Evolutionary conservation across 2,113 vertebrate genomes (phyloP).

Genomic region (Pedionomus torquatus): DNA sequence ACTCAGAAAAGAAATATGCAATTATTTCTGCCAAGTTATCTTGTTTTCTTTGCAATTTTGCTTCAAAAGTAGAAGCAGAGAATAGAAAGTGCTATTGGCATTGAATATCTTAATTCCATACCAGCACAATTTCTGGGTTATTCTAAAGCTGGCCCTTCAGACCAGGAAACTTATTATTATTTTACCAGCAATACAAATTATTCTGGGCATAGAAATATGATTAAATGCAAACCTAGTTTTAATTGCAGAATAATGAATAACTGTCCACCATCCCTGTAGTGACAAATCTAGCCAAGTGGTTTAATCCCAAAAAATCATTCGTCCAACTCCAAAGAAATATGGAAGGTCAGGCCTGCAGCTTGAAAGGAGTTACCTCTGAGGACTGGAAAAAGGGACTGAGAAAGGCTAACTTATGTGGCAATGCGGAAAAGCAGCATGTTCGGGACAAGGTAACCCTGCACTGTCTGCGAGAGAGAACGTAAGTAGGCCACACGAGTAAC

Average conservation of each 20-base stretch:
- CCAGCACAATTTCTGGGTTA: not conserved
- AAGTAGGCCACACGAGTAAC: not conserved
- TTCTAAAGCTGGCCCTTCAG: not conserved
- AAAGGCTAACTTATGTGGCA: fast-evolving
- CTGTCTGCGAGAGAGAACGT: not conserved
- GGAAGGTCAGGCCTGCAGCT: not conserved
- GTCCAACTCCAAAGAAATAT: not conserved
- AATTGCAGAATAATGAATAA: not conserved
- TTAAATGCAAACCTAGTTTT: not conserved
- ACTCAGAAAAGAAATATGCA: not conserved
- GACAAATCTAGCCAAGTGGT: not conserved
- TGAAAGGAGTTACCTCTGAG: not conserved
- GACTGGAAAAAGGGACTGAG: not conserved
- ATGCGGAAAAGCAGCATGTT: fast-evolving
- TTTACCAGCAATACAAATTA: not conserved
- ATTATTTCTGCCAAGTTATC: not conserved
- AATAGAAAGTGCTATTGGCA: not conserved
- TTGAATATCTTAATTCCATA: not conserved
- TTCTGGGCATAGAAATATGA: not conserved
- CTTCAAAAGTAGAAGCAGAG: not conserved
- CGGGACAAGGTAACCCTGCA: not conserved
- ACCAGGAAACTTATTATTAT: not conserved
- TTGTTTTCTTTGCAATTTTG: not conserved
- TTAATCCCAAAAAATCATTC: not conserved
- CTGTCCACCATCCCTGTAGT: not conserved